Evolutionary conservation across 1,140 invertebrate genomes (phyloP).

Genomic region (Tribolium castaneum): DNA sequence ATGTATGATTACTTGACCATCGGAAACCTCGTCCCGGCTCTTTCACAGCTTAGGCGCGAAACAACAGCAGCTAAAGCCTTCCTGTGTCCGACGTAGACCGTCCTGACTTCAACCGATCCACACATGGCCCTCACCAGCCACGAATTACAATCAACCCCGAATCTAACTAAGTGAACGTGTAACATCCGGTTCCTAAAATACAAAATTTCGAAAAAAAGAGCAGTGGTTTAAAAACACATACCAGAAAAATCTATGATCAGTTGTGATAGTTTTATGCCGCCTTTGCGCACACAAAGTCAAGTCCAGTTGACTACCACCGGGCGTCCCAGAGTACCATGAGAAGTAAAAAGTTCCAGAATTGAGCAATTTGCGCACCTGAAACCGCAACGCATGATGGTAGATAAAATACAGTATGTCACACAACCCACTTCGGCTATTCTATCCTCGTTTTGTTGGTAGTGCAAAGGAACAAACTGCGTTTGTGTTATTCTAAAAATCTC

Average conservation of each 20-base stretch:
- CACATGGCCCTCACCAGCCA: constrained; percentile 96
- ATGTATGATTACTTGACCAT: neutral
- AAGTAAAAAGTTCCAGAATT: constrained; percentile 98
- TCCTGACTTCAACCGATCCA: constrained; percentile 95
- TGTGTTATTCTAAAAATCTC: constrained; percentile 96
- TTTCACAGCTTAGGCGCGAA: constrained; percentile 95
- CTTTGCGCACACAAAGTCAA: constrained; percentile 94
- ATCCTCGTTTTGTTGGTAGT: constrained; percentile 83
- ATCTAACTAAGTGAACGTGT: constrained; percentile 91
- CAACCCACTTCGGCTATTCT: constrained; percentile 76
- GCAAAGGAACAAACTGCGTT: constrained; percentile 88
- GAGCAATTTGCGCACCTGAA: constrained; percentile 82
- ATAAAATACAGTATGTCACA: neutral
- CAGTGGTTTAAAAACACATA: constrained; percentile 60
- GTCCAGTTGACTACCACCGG: constrained; percentile 70
- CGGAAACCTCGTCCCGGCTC: constrained; percentile 85
- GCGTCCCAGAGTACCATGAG: constrained; percentile 73
- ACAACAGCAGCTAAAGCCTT: constrained; percentile 94
- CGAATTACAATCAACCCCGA: constrained; percentile 85
- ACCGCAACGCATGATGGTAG: neutral
- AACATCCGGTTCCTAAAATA: constrained; percentile 87
- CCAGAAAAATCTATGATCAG: constrained; percentile 97
- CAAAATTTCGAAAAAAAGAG: constrained; percentile 28
- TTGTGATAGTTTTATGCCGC: constrained; percentile 78
- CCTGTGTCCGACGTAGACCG: constrained; percentile 92